These are phyloP conservation scores for Aphidius ervi DNA, from an alignment of 1,140 invertebrate species.

Conservation along the genomic window DNA sequence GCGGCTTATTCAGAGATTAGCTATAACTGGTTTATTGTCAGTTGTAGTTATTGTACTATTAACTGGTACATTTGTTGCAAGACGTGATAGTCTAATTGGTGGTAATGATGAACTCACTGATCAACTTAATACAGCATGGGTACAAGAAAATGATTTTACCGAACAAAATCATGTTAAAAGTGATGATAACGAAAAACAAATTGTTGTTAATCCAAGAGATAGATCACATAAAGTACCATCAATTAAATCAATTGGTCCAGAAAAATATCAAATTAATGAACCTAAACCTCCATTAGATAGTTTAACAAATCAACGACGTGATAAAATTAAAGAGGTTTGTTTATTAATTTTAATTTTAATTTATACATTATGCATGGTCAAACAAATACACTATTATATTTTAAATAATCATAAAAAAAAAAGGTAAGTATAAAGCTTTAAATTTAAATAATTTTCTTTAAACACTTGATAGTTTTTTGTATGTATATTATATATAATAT, in stretches of 20 bases:
- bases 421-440: not conserved
- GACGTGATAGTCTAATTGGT: conserved; percentile 38
- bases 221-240: conserved; percentile 45
- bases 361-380: not conserved
- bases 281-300: conserved; percentile 56
- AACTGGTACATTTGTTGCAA: conserved; percentile 44
- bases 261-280: conserved; percentile 54
- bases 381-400: not conserved
- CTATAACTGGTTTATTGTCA: conserved; percentile 47
- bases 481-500: no score
- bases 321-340: conserved; percentile 74
- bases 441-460: no score
- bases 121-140: conserved; percentile 43
- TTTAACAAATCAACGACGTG: conserved; percentile 59
- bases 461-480: not conserved
- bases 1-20: conserved; percentile 47
- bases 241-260: conserved; percentile 49
- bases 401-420: not conserved
- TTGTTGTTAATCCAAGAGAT: conserved; percentile 40
- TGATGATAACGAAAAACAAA: conserved; percentile 30
- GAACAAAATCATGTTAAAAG: conserved; percentile 30
- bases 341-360: conserved; percentile 1
- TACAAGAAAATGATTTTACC: conserved; percentile 40
- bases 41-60: conserved; percentile 47
- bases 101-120: conserved; percentile 40